A percentile compares a stretch with the other conserved stretches of the same genome.
phyloP scores from a whole-genome alignment of 1,140 invertebrate genomes.

The Achroia grisella region DNA sequence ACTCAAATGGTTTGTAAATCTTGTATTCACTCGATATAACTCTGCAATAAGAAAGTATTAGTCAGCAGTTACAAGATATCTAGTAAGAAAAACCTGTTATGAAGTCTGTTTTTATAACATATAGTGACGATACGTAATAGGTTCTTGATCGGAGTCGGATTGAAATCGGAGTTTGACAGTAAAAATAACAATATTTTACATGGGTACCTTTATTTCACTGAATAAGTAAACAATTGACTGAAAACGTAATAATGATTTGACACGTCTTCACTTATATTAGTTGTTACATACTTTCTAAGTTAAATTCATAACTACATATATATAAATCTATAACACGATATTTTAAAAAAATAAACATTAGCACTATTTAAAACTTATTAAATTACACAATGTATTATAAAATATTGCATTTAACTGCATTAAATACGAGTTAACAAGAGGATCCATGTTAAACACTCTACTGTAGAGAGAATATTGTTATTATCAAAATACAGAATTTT shows the following conservation, averaged over 20 bases:
- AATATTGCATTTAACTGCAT: constrained; percentile 73
- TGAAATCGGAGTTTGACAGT: neutral
- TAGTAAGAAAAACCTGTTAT: no score
- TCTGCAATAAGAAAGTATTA: no score
- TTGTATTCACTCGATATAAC: no score
- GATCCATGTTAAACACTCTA: constrained; percentile 47
- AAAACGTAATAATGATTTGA: constrained; percentile 69
- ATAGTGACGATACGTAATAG: no score
- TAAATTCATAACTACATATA: constrained; percentile 70
- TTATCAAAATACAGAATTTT: constrained; percentile 69
- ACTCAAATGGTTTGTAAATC: no score
- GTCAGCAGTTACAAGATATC: no score
- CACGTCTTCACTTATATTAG: constrained; percentile 58
- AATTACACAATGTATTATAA: constrained; percentile 70
- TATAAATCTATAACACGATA: constrained; percentile 69
- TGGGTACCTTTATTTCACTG: constrained; percentile 66
- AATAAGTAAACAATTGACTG: constrained; percentile 71
- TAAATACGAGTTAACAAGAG: constrained; percentile 71
- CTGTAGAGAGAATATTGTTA: constrained; percentile 57
- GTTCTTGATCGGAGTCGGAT: no score
- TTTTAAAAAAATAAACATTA: constrained; percentile 72
- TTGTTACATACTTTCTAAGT: constrained; percentile 50
- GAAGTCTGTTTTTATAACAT: no score
- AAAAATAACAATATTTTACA: constrained; percentile 3
- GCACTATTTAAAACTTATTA: constrained; percentile 68